Evolutionary conservation across 2,113 vertebrate genomes (phyloP).

Genomic region (Stigmatopora nigra): DNA sequence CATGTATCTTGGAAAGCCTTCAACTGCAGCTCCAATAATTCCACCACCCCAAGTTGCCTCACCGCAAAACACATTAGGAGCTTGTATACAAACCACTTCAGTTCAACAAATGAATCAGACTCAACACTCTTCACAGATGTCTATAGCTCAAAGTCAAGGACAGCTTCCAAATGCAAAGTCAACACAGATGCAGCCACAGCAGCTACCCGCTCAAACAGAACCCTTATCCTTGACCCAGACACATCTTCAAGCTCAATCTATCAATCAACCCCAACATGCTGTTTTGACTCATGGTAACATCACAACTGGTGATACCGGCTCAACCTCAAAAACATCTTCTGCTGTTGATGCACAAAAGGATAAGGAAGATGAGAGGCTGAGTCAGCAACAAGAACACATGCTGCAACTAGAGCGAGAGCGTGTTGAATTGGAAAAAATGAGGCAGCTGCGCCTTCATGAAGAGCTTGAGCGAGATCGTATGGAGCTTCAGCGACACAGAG

Average conservation of each 20-base stretch:
- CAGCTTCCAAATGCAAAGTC: slow-evolving; percentile 42
- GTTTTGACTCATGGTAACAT: slow-evolving; percentile 48
- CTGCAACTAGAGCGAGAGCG: slow-evolving; percentile 89
- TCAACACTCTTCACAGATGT: slow-evolving; percentile 40
- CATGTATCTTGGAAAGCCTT: slow-evolving; percentile 83
- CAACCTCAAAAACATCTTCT: slow-evolving; percentile 50
- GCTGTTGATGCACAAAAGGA: slow-evolving; percentile 71
- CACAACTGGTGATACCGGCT: slow-evolving; percentile 29
- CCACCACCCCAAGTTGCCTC: slow-evolving; percentile 41
- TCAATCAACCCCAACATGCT: slow-evolving; percentile 50
- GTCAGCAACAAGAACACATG: slow-evolving; percentile 90
- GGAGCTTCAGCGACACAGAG: slow-evolving; percentile 89
- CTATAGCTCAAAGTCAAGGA: slow-evolving; percentile 45
- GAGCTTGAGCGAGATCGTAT: slow-evolving; percentile 90
- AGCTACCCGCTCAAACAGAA: slow-evolving; percentile 58
- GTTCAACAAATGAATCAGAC: slow-evolving; percentile 62
- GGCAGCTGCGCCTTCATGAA: slow-evolving; percentile 88
- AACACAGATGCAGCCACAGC: slow-evolving; percentile 59
- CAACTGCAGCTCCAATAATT: slow-evolving; percentile 52
- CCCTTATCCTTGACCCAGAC: slow-evolving; percentile 65
- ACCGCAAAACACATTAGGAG: slow-evolving; percentile 38
- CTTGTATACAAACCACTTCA: slow-evolving; percentile 39
- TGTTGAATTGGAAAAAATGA: slow-evolving; percentile 89
- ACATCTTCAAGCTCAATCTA: slow-evolving; percentile 53
- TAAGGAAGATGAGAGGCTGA: slow-evolving; percentile 83